Evolutionary conservation across 1,140 invertebrate genomes (phyloP), one percentile per base, ranked within the genome.

Genomic region (Neuroterus valhalla): DNA sequence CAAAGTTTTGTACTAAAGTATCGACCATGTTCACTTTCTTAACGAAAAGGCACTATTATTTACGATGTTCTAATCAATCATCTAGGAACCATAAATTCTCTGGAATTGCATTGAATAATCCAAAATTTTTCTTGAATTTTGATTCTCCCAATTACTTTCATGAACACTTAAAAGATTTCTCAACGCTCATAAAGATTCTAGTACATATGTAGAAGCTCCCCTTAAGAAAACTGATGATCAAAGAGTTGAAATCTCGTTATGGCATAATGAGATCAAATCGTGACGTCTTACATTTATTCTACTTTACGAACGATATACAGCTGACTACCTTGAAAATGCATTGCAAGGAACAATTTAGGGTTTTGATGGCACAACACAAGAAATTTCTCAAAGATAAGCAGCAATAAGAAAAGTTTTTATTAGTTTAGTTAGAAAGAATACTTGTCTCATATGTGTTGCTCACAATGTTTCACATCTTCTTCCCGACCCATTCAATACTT

Each of bases 201-300:
- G 48, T 42, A 38, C 83, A 83, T 43, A 69, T 79, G 50, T 87
- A 85, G 69, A 77, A 79, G 68, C 69, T 85, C 2, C 83, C 85
- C 19, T 52, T 21, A 5, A 52, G 1, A 21, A 52, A 4, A 8
- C 19, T 21, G 8, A 52, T 52, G 48, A 52, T 21, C 2, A 52
- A 52, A 21, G 8, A 21, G 12, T 21, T 52, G 12, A 8, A 52
- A 10, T 21, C 48, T 78, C 55, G 70, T 83, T 12, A 85, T 79
- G 17, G 43, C 42, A 76, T 17, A 3, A 69, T 3, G 44, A 70
- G 70, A 68, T 79, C 14, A 70, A 70, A 21, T 70, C 66, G 45
- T 62, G 55, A 46, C 66, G 68, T 70, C 12, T 78, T 12, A 52
- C 72, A 19, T 72, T 71, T 31, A 68, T 75, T 55, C 68, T 71